phyloP scores from a whole-genome alignment of 2,888 invertebrate genomes.

The Falcaria lacertinaria region DNA sequence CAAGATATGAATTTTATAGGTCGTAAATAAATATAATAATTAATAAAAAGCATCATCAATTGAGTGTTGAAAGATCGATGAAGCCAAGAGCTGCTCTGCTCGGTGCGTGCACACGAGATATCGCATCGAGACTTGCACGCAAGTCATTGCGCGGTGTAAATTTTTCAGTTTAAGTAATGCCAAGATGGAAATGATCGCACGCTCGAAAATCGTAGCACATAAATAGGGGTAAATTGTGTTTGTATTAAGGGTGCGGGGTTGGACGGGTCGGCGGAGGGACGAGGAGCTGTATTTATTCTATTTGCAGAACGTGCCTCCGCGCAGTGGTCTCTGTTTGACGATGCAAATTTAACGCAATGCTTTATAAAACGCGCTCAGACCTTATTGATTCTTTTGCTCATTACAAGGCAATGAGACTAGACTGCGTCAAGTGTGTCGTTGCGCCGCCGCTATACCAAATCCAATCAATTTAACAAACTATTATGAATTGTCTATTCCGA shows the following conservation, averaged over 20 bases:
- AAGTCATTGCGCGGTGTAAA: constrained; percentile 27
- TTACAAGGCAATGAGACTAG: constrained; percentile 44
- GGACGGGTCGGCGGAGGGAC: constrained; percentile 37
- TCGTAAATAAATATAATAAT: constrained; percentile 28
- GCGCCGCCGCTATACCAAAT: constrained; percentile 33
- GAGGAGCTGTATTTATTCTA: constrained; percentile 70
- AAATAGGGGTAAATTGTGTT: constrained; percentile 71
- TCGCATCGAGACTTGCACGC: constrained; percentile 25
- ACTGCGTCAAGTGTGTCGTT: constrained; percentile 17
- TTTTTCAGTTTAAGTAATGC: constrained; percentile 34
- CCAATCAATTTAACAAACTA: constrained; percentile 51
- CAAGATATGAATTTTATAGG: constrained; percentile 19
- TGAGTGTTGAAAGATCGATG: constrained; percentile 42
- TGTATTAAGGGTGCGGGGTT: constrained; percentile 48
- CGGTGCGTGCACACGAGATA: constrained; percentile 41
- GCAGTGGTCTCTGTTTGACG: constrained; percentile 67
- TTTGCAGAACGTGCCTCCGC: constrained; percentile 73
- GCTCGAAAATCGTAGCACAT: constrained; percentile 43
- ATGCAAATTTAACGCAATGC: constrained; percentile 75
- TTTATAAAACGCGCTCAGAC: constrained; percentile 68
- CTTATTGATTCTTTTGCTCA: constrained; percentile 69
- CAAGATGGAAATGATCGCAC: constrained; percentile 24
- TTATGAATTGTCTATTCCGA: constrained; percentile 41
- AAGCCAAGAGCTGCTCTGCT: constrained; percentile 30
- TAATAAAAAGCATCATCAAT: constrained; percentile 43